Percentiles rank a stretch among this genome's conserved stretches.
Conservation (phyloP, 1,140 invertebrate species). For the Harpegnathos saltator region DNA sequence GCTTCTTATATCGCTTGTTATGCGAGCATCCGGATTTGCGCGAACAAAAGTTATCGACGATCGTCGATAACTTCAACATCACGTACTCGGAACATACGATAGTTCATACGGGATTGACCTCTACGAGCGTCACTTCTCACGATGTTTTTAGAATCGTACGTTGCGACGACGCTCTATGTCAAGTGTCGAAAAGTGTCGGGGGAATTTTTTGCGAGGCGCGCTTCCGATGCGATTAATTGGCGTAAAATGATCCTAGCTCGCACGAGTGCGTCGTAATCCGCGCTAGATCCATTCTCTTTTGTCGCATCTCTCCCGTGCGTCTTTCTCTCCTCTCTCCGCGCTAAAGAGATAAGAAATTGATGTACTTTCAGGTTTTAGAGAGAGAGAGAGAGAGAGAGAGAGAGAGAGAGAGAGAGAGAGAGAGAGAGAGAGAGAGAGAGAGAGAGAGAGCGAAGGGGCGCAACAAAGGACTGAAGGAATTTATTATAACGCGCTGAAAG, state of each 20-base stretch:
- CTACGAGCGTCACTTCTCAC: not conserved
- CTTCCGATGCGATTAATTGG: too few relatives aligned
- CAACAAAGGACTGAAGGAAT: not conserved
- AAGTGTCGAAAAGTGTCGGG: not conserved
- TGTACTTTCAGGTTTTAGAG: too few relatives aligned
- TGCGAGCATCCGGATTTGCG: not conserved
- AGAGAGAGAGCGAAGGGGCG: too few relatives aligned
- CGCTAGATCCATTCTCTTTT: too few relatives aligned
- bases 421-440: not conserved
- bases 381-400: not conserved
- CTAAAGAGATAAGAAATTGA: too few relatives aligned
- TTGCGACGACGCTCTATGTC: not conserved
- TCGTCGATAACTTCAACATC: constrained; percentile 1
- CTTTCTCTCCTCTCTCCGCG: too few relatives aligned
- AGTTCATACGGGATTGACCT: constrained; percentile 2
- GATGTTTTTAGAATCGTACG: not conserved
- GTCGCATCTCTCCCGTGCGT: too few relatives aligned
- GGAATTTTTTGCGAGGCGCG: too few relatives aligned
- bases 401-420: not conserved
- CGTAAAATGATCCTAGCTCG: too few relatives aligned
- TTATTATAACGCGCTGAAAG: not conserved
- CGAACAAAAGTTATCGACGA: constrained; percentile 28
- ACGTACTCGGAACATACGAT: constrained; percentile 2
- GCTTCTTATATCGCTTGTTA: constrained; percentile 3
- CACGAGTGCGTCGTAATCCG: too few relatives aligned